Evolutionary conservation across 1,140 invertebrate genomes (phyloP), one percentile per base, ranked within the genome.

Genomic region (Ceratoteleas bidentatus): DNA sequence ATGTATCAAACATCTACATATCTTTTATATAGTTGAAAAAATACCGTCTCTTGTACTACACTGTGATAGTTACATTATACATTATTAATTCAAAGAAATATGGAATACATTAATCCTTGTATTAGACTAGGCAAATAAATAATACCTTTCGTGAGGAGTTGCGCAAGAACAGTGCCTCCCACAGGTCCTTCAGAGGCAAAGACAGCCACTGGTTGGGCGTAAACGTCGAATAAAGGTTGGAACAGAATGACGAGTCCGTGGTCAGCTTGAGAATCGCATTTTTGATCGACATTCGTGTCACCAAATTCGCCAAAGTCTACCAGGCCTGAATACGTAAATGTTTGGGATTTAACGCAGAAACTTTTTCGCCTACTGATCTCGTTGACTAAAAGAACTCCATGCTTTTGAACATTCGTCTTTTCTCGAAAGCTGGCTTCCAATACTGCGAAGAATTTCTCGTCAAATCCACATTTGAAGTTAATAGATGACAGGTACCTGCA

Each of bases 381-480:
- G n/a, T 73, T 61, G 15, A 79, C 14, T 0, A 56, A 14, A 6
- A 72, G 14, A 11, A 79, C 43, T 2, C 76, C 49, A 54, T 72
- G 36, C 11, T 61, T 61, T 14, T 45, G 40, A 0, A 43, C 52
- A 3, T 60, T 38, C 24, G 11, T 40, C 47, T 61, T 36, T 13
- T 0, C 11, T 10, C 47, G 34, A 5, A 66, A 43, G 4, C 32
- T 7, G 36, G 50, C 64, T 53, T 73, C 52, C 9, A 81, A 36
- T 1, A 81, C 6, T 38, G 68, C 38, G 36, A 73, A 81, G 34
- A 81, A 81, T 2, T 62, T 61, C 0, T 2, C 11, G 64, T 84
- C 81, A 45, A 83, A 81, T 0, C 70, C 81, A 50, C 64, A 72
- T 4, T 16, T 10, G 16, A 47, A 32, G 8, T 60, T 6, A 0